These are phyloP conservation scores for Chelon auratus DNA, from an alignment of 2,797 vertebrate species.

Conservation along the genomic window DNA sequence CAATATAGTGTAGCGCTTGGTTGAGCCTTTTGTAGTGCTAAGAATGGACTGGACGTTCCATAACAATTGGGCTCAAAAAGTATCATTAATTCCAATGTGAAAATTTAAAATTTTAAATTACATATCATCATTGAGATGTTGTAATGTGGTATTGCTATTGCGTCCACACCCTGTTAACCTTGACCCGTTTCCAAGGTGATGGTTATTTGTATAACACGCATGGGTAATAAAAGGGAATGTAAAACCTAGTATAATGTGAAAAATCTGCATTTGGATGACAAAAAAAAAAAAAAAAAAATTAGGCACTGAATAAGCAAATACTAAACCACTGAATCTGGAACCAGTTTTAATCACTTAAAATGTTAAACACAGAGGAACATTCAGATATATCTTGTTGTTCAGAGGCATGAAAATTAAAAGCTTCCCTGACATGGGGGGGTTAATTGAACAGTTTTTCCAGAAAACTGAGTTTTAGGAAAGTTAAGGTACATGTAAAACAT, in stretches of 20 bases:
- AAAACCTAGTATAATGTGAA: not conserved
- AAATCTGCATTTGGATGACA: not conserved
- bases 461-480: conserved; percentile 42
- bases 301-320: conserved; percentile 29
- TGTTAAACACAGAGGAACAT: conserved; percentile 56
- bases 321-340: conserved; percentile 37
- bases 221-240: not conserved
- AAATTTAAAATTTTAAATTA: too few species aligned
- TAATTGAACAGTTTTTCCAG: conserved; percentile 35
- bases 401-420: conserved; percentile 60
- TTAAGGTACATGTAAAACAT: conserved; percentile 49
- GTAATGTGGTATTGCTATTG: too few species aligned
- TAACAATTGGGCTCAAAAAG: too few species aligned
- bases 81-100: too few species aligned
- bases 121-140: too few species aligned
- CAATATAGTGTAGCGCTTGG: too few species aligned
- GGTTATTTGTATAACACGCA: not conserved
- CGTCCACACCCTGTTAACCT: not conserved
- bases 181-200: conserved; percentile 6
- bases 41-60: too few species aligned
- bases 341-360: conserved; percentile 60
- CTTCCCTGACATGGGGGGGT: conserved; percentile 46
- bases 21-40: too few species aligned
- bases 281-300: not conserved
- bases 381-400: conserved; percentile 60